These are phyloP conservation scores for Carassius auratus DNA, from an alignment of 2,113 vertebrate genomes.

Conservation along the genomic window DNA sequence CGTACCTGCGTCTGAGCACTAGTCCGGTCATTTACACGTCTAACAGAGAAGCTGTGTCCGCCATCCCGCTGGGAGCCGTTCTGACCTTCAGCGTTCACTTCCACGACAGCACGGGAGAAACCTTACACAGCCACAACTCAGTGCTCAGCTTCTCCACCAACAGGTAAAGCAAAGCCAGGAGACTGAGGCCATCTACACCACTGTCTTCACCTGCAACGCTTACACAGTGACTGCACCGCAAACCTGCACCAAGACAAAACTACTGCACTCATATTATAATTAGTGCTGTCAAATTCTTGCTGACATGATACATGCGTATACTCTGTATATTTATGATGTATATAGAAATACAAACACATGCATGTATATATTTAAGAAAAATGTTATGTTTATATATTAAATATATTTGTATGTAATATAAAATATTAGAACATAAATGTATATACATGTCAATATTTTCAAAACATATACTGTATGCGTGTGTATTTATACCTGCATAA, in stretches of 20 bases:
- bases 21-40: constrained; percentile 78
- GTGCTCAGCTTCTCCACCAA: constrained; percentile 85
- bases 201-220: not conserved
- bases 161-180: constrained; percentile 74
- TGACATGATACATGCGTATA: no score
- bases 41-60: constrained; percentile 72
- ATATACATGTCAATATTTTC: no score
- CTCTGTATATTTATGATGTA: no score
- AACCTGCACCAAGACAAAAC: not conserved
- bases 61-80: constrained; percentile 85
- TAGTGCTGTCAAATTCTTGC: no score
- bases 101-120: constrained; percentile 88
- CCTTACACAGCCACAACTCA: constrained; percentile 86
- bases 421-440: no score
- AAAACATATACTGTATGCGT: no score
- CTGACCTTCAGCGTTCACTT: constrained; percentile 87
- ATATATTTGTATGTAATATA: no score
- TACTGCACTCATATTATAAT: not conserved
- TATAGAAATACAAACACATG: no score
- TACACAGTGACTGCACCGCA: not conserved
- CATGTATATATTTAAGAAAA: no score
- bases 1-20: constrained; percentile 87
- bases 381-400: no score
- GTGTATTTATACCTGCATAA: no score
- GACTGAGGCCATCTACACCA: not conserved